Conservation (phyloP, 2,113 vertebrate genomes). For the Australoheros scitulus region DNA sequence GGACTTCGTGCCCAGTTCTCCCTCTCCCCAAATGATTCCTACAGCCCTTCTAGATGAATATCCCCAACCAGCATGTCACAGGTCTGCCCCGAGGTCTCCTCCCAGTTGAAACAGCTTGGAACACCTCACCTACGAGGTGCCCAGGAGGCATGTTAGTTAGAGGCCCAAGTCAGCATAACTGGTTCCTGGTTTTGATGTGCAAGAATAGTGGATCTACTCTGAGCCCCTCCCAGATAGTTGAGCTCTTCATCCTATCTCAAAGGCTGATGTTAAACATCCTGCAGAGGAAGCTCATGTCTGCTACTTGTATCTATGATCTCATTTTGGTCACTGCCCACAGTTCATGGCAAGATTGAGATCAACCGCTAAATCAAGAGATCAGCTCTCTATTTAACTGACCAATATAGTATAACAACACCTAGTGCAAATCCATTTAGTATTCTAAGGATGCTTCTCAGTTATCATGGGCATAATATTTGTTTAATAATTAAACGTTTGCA, state of each 20-base stretch:
- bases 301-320: background rate
- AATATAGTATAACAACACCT: too few species aligned
- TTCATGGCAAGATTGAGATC: too few species aligned
- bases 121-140: background rate
- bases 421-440: too few species aligned
- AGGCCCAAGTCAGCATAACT: background rate
- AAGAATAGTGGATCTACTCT: background rate
- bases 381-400: too few species aligned
- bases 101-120: background rate
- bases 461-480: too few species aligned
- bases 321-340: too few species aligned
- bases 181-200: background rate
- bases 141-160: background rate
- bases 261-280: background rate
- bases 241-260: background rate
- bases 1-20: background rate
- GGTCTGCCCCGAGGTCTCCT: background rate
- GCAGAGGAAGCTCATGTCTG: background rate
- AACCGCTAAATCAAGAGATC: too few species aligned
- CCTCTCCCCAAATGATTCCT: background rate
- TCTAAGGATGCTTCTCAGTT: too few species aligned
- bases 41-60: background rate
- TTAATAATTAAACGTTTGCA: too few species aligned
- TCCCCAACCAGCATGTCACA: background rate
- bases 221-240: background rate